Evolutionary conservation across 1,140 invertebrate species (phyloP).

Genomic region (Trypoxylus dichotomus): DNA sequence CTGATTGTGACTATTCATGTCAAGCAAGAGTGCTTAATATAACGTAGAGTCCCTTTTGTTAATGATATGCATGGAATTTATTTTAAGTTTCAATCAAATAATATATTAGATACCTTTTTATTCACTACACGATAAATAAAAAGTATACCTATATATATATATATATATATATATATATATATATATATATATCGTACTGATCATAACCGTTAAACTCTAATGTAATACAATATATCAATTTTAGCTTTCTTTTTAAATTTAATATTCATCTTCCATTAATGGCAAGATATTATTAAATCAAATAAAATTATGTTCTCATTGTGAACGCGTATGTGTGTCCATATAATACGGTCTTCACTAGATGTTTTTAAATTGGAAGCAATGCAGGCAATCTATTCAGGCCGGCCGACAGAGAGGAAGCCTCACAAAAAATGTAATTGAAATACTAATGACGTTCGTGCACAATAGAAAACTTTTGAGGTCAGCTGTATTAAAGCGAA

Average conservation of each 20-base stretch:
- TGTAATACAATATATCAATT: background rate
- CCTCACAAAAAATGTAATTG: background rate
- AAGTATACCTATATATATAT: too few relatives aligned
- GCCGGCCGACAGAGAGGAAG: background rate
- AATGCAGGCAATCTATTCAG: background rate
- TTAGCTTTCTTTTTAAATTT: background rate
- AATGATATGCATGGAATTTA: background rate
- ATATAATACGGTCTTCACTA: background rate
- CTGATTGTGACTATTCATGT: background rate
- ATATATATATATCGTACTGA: background rate
- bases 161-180: too few relatives aligned
- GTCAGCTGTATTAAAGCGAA: background rate
- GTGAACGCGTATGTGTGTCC: background rate
- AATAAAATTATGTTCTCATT: background rate
- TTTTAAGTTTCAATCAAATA: background rate
- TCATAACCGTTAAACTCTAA: background rate
- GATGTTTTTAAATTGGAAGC: background rate
- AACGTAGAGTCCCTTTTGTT: background rate
- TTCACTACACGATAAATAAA: background rate
- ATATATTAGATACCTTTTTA: background rate
- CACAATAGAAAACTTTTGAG: background rate
- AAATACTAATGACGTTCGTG: slow-evolving; percentile 3
- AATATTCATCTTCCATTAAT: background rate
- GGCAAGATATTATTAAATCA: background rate
- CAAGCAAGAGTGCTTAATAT: background rate